Conservation (phyloP, 1,140 invertebrate genomes). For the Bombus polaris region DNA sequence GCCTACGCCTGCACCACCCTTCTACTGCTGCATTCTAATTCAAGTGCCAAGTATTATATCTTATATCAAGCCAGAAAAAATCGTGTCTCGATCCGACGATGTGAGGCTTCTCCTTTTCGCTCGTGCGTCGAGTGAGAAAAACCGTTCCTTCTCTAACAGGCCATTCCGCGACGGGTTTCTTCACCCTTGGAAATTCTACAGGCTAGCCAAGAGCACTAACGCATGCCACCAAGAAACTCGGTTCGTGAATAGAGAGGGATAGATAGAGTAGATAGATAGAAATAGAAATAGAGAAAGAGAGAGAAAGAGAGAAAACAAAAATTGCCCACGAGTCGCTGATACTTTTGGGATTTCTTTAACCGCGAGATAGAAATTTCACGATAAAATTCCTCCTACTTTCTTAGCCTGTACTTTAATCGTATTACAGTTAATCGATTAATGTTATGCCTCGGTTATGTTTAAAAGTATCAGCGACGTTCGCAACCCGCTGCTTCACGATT, state of each 20-base stretch:
- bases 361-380: background rate
- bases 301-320: conserved; percentile 54
- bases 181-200: conserved; percentile 55
- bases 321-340: conserved; percentile 45
- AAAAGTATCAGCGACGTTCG: conserved; percentile 43
- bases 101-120: conserved; percentile 35
- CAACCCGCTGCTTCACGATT: conserved; percentile 52
- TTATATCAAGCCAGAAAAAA: conserved; percentile 61
- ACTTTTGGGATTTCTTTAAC: conserved; percentile 19
- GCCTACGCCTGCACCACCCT: conserved; percentile 69
- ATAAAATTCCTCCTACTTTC: background rate
- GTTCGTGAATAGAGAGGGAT: conserved; percentile 53
- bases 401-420: background rate
- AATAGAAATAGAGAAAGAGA: conserved; percentile 33
- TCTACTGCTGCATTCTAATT: conserved; percentile 69
- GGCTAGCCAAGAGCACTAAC: conserved; percentile 71
- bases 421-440: background rate
- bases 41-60: conserved; percentile 60
- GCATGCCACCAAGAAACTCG: conserved; percentile 75
- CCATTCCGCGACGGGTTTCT: conserved; percentile 49
- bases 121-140: conserved; percentile 52
- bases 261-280: conserved; percentile 9
- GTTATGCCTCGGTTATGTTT: background rate
- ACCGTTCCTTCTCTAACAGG: conserved; percentile 47
- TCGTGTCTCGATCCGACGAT: conserved; percentile 44